Evolutionary conservation across 2,888 invertebrate genomes (phyloP).

Genomic region (Mylabris sibirica): DNA sequence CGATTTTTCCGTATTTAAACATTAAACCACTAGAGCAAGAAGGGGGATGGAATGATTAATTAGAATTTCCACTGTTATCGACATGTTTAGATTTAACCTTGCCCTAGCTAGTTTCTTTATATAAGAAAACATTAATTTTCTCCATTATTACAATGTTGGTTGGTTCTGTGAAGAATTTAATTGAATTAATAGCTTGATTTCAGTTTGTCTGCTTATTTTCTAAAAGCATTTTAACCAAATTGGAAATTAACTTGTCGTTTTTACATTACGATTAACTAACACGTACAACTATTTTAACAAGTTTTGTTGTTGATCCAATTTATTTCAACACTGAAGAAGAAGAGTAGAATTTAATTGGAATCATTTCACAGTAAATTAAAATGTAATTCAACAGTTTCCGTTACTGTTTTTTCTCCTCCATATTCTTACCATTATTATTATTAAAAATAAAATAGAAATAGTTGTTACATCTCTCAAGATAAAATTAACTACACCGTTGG

Average conservation of each 20-base stretch:
- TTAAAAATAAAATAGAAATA: not conserved
- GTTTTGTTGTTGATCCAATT: constrained; percentile 19
- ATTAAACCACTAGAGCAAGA: not conserved
- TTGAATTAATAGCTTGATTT: constrained; percentile 28
- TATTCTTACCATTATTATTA: not conserved
- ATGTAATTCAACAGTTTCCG: not conserved
- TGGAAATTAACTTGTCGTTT: constrained; percentile 19
- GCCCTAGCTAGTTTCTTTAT: constrained; percentile 16
- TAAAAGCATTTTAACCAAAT: constrained; percentile 18
- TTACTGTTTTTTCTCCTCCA: too few species aligned
- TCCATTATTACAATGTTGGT: constrained; percentile 5
- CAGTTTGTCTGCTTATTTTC: constrained; percentile 20
- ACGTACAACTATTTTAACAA: constrained; percentile 11
- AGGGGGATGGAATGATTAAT: constrained; percentile 22
- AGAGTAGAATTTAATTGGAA: not conserved
- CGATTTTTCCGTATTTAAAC: constrained; percentile 3
- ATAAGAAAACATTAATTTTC: constrained; percentile 30
- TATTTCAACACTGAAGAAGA: constrained; percentile 6
- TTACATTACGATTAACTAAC: constrained; percentile 16
- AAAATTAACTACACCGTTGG: not conserved
- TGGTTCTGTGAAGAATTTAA: constrained; percentile 22
- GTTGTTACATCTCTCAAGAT: not conserved
- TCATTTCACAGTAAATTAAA: not conserved
- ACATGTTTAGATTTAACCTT: constrained; percentile 26
- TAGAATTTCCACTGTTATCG: constrained; percentile 26